A percentile compares a stretch with the other conserved stretches of the same genome.
phyloP scores from a whole-genome alignment of 2,888 invertebrate species.

The Ormyrus rosae region DNA sequence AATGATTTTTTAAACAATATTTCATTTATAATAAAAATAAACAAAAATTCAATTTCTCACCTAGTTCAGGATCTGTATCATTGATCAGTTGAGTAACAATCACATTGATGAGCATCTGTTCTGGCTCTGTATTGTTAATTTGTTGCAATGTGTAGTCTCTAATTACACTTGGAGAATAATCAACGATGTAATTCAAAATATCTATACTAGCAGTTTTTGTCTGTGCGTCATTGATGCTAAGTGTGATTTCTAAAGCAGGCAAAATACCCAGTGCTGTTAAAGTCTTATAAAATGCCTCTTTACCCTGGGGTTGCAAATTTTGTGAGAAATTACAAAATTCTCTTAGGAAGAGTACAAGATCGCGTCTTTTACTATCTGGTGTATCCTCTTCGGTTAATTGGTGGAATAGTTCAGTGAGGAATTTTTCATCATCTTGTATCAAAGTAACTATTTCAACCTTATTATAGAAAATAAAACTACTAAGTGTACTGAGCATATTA shows the following conservation, averaged over 20 bases:
- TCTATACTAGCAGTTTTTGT: slow-evolving; percentile 98
- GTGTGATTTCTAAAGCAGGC: slow-evolving; percentile 92
- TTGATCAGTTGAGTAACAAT: slow-evolving; percentile 99
- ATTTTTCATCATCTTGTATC: slow-evolving; percentile 98
- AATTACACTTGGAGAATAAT: slow-evolving; percentile 97
- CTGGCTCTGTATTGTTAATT: slow-evolving; percentile 92
- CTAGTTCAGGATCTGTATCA: slow-evolving; percentile 97
- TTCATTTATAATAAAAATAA: neutral
- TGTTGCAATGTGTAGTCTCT: slow-evolving; percentile 97
- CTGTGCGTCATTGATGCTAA: slow-evolving; percentile 93
- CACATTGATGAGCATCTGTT: slow-evolving; percentile 95
- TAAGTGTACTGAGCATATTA: slow-evolving; percentile 97
- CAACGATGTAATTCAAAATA: slow-evolving; percentile 97
- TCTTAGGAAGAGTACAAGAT: slow-evolving; percentile 97
- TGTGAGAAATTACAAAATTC: slow-evolving; percentile 99
- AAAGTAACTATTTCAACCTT: slow-evolving; percentile 99
- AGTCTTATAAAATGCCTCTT: slow-evolving; percentile 98
- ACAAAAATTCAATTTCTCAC: slow-evolving; percentile 29
- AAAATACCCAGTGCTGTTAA: slow-evolving; percentile 91
- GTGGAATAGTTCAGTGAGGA: slow-evolving; percentile 95
- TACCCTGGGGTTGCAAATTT: slow-evolving; percentile 96
- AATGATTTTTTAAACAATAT: neutral
- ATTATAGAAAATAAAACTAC: slow-evolving; percentile 99
- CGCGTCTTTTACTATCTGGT: slow-evolving; percentile 89
- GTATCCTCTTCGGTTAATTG: slow-evolving; percentile 94